Evolutionary conservation across 1,140 invertebrate genomes (phyloP).

Genomic region (Triops longicaudatus): DNA sequence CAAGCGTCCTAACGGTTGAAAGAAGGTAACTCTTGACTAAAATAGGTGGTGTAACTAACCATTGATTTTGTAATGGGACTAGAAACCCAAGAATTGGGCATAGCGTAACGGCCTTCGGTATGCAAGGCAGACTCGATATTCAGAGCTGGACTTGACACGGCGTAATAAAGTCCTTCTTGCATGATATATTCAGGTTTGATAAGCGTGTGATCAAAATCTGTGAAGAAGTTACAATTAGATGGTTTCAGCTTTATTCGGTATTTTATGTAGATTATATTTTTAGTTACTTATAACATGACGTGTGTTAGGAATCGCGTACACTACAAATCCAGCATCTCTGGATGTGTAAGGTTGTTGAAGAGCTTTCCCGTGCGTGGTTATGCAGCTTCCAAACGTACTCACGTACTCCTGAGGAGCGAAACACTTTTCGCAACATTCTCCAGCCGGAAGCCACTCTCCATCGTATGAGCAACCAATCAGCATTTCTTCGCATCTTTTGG

Average conservation of each 20-base stretch:
- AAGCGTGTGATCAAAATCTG: constrained; percentile 23
- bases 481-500: constrained; percentile 16
- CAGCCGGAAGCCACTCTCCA: neutral
- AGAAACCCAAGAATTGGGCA: constrained; percentile 11
- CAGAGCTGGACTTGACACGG: constrained; percentile 18
- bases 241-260: neutral
- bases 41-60: neutral
- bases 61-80: neutral
- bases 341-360: neutral
- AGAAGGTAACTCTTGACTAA: neutral
- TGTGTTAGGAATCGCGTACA: constrained; percentile 8
- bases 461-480: constrained; percentile 17
- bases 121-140: constrained; percentile 11
- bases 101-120: constrained; percentile 18
- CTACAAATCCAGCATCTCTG: constrained; percentile 20
- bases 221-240: neutral
- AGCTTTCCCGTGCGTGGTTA: neutral
- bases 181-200: constrained; percentile 12
- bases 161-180: constrained; percentile 19
- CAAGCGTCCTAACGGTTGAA: too few species aligned
- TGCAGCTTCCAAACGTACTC: neutral
- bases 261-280: neutral
- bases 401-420: neutral
- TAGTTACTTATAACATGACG: neutral
- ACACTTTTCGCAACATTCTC: constrained; percentile 10